Evolutionary conservation across 2,113 vertebrate genomes (phyloP), one percentile per base, ranked within the genome.

Genomic region (Drymodes brunneopygia): DNA sequence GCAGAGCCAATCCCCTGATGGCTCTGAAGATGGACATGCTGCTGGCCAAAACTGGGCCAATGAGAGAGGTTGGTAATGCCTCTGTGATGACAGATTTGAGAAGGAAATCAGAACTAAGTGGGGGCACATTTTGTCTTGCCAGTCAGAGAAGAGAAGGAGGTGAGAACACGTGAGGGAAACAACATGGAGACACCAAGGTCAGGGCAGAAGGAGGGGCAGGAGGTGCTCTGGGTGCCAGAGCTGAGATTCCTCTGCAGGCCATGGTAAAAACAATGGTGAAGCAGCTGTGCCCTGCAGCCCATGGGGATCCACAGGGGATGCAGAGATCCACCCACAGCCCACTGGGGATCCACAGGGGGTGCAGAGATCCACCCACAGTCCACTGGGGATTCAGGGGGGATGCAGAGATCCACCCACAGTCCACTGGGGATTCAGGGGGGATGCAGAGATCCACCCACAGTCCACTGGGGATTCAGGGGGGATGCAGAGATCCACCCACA

Each of bases 221-320:
- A 53, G 19, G 7, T 18, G 31, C 11, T 64, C 11, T 60, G 64
- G 47, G 19, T 0, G 1, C 23, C 2, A 1, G 17, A 42, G 24
- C 11, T 0, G 9, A 29, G 38, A 42, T 64, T 64, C 29, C 31
- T 14, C 75, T 29, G 48, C 24, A 28, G 35, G 24, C 31, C 1
- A 0, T 53, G 14, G 36, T 64, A 31, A 38, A 77, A 28, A 21
- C 28, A 13, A 4, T n/a, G 47, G 47, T 8, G 47, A 27, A 8
- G 29, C 17, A 40, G 45, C 28, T 62, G 22, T n/a, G 45, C 12
- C 35, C 28, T 40, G 35, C 35, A 62, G 23, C 21, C 27, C 7
- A 1, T 17, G 40, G 24, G 8, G 58, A 60, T 69, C 47, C n/a
- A 29, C 3, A 8, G 31, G 22, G 51, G 13, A 36, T 69, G 19